A percentile compares a stretch with the other conserved stretches of the same genome.
These are phyloP conservation scores for Hydractinia symbiolongicarpus DNA, from an alignment of 30 jellyfish, hydroid and myxozoan species.

Conservation along the genomic window DNA sequence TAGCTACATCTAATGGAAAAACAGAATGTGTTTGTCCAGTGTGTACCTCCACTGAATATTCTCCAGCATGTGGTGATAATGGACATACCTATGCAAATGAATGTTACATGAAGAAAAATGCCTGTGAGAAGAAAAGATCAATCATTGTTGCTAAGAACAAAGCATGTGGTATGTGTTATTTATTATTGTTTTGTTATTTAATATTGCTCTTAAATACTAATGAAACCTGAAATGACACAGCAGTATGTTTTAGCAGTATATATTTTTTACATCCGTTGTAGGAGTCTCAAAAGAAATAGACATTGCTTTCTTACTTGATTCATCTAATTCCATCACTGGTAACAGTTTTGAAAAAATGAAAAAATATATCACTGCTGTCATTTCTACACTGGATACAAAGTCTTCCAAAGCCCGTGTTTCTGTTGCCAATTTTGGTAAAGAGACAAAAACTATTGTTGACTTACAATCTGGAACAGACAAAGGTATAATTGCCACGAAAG, in stretches of 20 bases:
- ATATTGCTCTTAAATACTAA: too few relatives aligned
- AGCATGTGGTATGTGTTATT: conserved; percentile 54
- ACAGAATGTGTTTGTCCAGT: conserved; percentile 70
- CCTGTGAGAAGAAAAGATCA: conserved; percentile 39
- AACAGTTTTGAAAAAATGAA: conserved; percentile 5
- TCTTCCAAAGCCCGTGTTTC: conserved; percentile 41
- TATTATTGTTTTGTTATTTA: too few relatives aligned
- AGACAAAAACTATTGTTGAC: conserved; percentile 28
- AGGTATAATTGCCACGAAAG: not conserved
- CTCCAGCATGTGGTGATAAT: conserved; percentile 54
- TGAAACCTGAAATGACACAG: too few relatives aligned
- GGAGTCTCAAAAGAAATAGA: conserved; percentile 38
- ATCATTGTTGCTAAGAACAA: conserved; percentile 37
- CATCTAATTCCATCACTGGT: conserved; percentile 13
- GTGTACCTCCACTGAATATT: conserved; percentile 27
- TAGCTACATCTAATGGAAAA: conserved; percentile 37
- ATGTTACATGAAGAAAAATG: conserved; percentile 45
- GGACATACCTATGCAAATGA: conserved; percentile 71
- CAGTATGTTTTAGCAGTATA: too few relatives aligned
- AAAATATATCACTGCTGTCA: not conserved
- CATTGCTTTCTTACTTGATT: conserved; percentile 30
- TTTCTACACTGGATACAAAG: not conserved
- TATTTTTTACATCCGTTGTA: not conserved
- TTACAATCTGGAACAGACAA: conserved; percentile 14
- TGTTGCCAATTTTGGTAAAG: conserved; percentile 38